Conservation (phyloP, 1,140 invertebrate genomes). For the Drosophila aff. region DNA sequence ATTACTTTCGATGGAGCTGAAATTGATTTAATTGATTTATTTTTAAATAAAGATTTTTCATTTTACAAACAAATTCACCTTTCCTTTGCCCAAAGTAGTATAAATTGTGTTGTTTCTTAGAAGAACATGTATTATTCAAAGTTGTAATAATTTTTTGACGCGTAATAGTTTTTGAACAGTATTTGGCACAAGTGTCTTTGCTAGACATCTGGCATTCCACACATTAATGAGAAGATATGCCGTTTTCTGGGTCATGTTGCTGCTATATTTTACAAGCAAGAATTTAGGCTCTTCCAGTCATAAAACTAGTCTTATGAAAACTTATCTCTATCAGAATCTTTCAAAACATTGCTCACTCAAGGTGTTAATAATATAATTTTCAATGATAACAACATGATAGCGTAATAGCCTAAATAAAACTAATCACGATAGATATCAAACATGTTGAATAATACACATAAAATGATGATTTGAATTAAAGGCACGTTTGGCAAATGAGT, state of each 20-base stretch:
- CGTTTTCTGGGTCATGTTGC: neutral
- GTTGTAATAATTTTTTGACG: neutral
- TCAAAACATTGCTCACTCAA: neutral
- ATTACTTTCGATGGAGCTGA: no score
- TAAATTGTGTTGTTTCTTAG: no score
- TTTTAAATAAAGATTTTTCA: no score
- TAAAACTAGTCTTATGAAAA: neutral
- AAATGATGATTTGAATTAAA: conserved; percentile 24
- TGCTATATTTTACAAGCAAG: neutral
- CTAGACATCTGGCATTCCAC: neutral
- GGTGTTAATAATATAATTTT: conserved; percentile 13
- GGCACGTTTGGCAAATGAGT: conserved; percentile 56
- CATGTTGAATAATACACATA: conserved; percentile 7
- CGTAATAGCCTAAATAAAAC: conserved; percentile 14
- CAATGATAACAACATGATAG: conserved; percentile 25
- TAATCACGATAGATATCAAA: conserved; percentile 14
- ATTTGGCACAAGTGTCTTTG: neutral
- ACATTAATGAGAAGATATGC: neutral
- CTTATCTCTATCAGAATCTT: neutral
- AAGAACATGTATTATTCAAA: neutral
- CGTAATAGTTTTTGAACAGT: no score
- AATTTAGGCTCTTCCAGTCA: neutral
- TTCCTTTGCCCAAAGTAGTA: no score
- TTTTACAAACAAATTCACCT: no score
- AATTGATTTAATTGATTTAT: no score